Base-by-base conservation (phyloP, 30 jellyfish, hydroid and myxozoan species). In the Pseudorhiza aurosa region DNA sequence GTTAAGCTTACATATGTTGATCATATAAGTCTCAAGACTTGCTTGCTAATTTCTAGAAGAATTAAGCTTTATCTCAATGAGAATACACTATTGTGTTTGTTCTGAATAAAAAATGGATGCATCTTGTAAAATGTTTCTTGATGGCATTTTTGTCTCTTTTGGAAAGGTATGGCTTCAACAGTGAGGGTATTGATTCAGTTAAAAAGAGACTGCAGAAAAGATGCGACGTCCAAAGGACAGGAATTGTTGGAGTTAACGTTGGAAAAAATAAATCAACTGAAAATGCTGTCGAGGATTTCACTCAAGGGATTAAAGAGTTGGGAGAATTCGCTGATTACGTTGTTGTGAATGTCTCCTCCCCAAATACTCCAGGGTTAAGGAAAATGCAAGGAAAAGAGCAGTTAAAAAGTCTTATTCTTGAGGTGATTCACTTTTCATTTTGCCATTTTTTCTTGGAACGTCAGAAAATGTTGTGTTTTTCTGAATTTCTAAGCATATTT, bases 301-400 rank as follows among this genome's bases (percentile, higher is more conserved):
- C 82, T 44, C 44, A 28, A 4, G 97, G 97, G 1, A 81, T 82
- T 0, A 46, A 32, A 33, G 75, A 75, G 42, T 50, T 90, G 14
- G 94, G 87, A 4, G 86, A 77, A 2, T 70, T 65, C 15, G 96
- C 94, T 6, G 94, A 90, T 67, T 83, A 83, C 47, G 40, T 83
- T 42, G 97, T 90, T 4, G 70, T 90, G 28, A 90, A 90, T 72
- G 91, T 90, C 33, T 90, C 97, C 1, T 90, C 97, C 8, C 97
- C 97, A 24, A 90, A 90, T 73, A 90, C 97, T 0, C 97, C 96
- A 15, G 97, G 97, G 0, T 63, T 90, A 58, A 51, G 97, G 37
- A 57, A 55, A 36, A 53, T 90, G 94, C 97, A 90, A 70, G 94
- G 95, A 30, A 68, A 90, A 64, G 77, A 83, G 56, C 74, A 75